A percentile compares a stretch with the other conserved stretches of the same genome.
These are phyloP conservation scores for Scolanthus callimorphus DNA, from an alignment of 92 coral and sea anemone species.

Conservation along the genomic window DNA sequence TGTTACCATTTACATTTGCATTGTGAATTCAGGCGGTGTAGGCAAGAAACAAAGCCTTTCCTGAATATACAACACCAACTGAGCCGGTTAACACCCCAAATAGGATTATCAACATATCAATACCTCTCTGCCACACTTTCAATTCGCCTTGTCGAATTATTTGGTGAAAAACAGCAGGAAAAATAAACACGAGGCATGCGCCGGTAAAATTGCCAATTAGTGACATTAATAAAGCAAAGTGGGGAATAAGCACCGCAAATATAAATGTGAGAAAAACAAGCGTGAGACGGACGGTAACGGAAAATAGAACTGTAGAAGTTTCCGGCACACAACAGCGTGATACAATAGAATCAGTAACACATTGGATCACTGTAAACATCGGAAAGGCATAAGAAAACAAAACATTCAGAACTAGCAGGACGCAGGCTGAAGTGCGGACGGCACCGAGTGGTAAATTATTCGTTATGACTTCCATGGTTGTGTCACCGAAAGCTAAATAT, in stretches of 20 bases:
- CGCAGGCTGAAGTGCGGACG: constrained; percentile 27
- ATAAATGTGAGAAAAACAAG: constrained; percentile 33
- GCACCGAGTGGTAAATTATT: constrained; percentile 53
- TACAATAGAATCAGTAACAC: constrained; percentile 36
- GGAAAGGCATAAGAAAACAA: constrained; percentile 64
- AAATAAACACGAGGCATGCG: constrained; percentile 41
- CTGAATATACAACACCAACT: constrained; percentile 36
- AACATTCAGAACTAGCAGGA: constrained; percentile 52
- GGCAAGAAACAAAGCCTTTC: constrained; percentile 31
- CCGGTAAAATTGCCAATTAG: constrained; percentile 36
- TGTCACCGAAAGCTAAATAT: constrained; percentile 37
- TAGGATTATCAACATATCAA: constrained; percentile 28
- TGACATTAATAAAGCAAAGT: constrained; percentile 55
- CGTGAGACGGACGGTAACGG: constrained; percentile 16
- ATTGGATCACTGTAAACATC: constrained; percentile 49
- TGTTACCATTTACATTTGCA: too few relatives aligned
- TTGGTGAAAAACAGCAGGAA: constrained; percentile 42
- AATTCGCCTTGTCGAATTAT: constrained; percentile 17
- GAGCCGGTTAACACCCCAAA: constrained; percentile 25
- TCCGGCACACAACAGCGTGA: constrained; percentile 16
- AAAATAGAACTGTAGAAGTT: constrained; percentile 5
- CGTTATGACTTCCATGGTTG: constrained; percentile 47
- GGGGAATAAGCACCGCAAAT: constrained; percentile 52
- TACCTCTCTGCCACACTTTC: constrained; percentile 15
- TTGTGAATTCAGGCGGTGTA: constrained; percentile 5